These are phyloP conservation scores for Gopherus evgoodei DNA, from an alignment of 2,113 vertebrate genomes.

Conservation along the genomic window DNA sequence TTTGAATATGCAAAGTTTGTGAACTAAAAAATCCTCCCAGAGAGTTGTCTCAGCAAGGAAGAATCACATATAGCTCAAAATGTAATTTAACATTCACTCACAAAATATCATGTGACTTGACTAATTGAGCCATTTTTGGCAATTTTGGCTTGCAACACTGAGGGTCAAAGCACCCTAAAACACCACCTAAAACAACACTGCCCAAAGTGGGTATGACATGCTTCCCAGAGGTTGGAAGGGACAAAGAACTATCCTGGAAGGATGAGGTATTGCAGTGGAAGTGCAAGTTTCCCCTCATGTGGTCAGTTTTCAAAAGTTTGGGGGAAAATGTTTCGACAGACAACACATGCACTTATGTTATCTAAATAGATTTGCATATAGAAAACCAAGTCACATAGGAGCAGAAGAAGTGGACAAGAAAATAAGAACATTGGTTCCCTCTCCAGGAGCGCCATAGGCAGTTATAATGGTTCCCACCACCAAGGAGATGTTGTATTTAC, in stretches of 20 bases:
- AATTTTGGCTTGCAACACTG: slow-evolving; percentile 18
- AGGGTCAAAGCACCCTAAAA: not conserved
- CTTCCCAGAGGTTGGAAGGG: not conserved
- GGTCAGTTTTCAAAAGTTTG: not conserved
- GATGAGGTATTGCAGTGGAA: not conserved
- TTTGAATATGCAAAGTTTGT: not conserved
- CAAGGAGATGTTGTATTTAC: not conserved
- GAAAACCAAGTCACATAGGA: not conserved
- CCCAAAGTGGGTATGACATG: not conserved
- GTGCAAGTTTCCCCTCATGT: not conserved
- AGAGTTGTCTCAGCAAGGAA: not conserved
- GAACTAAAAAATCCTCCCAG: not conserved
- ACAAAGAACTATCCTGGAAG: not conserved
- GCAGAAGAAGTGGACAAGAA: not conserved
- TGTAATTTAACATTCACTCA: not conserved
- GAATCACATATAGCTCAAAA: not conserved
- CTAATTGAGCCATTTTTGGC: not conserved
- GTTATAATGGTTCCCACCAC: not conserved
- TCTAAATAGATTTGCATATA: not conserved
- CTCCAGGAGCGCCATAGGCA: not conserved
- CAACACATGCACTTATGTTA: not conserved
- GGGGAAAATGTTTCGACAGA: not conserved
- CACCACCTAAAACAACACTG: not conserved
- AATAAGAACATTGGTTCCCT: not conserved
- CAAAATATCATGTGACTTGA: not conserved